Evolutionary conservation across 2,888 invertebrate species (phyloP), one percentile per base, ranked within the genome.

Genomic region (Drosophila kanekoi): DNA sequence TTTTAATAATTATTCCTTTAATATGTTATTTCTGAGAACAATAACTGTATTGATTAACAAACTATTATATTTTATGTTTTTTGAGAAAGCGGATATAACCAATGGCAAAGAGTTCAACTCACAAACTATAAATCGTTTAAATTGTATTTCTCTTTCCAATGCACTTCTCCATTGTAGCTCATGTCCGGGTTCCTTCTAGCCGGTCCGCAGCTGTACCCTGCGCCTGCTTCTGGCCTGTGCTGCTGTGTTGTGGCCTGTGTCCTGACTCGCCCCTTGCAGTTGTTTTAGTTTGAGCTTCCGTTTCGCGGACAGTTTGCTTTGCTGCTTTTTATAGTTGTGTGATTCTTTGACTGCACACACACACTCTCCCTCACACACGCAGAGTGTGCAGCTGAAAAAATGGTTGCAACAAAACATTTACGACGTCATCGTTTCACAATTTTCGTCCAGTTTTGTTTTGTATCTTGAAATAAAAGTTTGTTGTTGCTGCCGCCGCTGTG

Each of bases 391-490:
- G 20, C 20, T 5, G 20, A 35, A 58, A 47, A 66, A 72, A 81
- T 69, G 70, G 85, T 78, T 84, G 85, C 85, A 87, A 87, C 83
- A 85, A 84, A 81, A 85, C 85, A 84, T 85, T 84, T 84, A 85
- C 87, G 87, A 87, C 82, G 87, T 82, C 82, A 82, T 82, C 82
- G 87, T 79, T 82, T 84, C 85, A 87, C 82, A 82, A 82, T 82
- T 87, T 82, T 87, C 71, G 84, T 87, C 61, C 70, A 79, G 70
- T 79, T 63, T 74, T 63, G 59, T 59, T 58, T 59, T 73, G 74
- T 77, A 69, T 63, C 69, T 77, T 78, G 49, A 73, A 77, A 77
- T 73, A 77, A 78, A 77, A 77, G 77, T 73, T 72, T 40, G 53
- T 61, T 60, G 47, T 45, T 52, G 54, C 28, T 76, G 71, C 16